Base-by-base conservation (phyloP, 1,140 invertebrate species). In the Adoxophyes honmai region DNA sequence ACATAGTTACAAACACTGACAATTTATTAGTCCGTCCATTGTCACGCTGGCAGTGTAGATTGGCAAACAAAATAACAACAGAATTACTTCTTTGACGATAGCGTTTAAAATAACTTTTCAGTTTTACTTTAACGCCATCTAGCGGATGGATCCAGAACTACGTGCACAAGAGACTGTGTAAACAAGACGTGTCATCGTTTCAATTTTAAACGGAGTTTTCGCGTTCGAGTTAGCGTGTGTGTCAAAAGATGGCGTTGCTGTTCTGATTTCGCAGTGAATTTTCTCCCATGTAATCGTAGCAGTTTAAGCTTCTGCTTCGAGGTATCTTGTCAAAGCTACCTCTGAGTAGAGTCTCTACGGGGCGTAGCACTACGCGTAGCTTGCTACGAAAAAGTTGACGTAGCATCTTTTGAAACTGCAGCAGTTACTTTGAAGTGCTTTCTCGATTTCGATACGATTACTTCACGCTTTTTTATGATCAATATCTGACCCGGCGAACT, bases 91-190 rank as follows among this genome's bases (percentile, higher is more conserved):
- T 15, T 39, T 8, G 15, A 7, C 11, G n/a, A 28, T 14, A 10
- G 6, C 9, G 8, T 48, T 28, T 48, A 48, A 48, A 48, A 48
- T 48, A 48, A 11, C 4, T n/a, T 5, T 1, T 16, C 1, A n/a
- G 42, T 11, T 48, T 48, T 2, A 48, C 9, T 11, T n/a, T 33
- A 11, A 48, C 42, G 42, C 42, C 42, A 48, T 48, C 42, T 48
- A 48, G 16, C 11, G 18, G 18, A 7, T 4, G 2, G 1, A 48
- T 13, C 10, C 18, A 10, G 18, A 48, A 48, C 42, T 48, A 1
- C 11, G 10, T 11, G 1, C 16, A 3, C 1, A 7, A n/a, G 4
- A 6, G 4, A n/a, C 42, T 6, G 39, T 6, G 18, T 1, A 48
- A 48, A 21, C 42, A 10, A 16, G 21, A 28, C 42, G 21, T n/a